A percentile compares a stretch with the other conserved stretches of the same genome.
Evolutionary conservation across 2,797 vertebrate genomes (phyloP).

Genomic region (Dipus sagitta): DNA sequence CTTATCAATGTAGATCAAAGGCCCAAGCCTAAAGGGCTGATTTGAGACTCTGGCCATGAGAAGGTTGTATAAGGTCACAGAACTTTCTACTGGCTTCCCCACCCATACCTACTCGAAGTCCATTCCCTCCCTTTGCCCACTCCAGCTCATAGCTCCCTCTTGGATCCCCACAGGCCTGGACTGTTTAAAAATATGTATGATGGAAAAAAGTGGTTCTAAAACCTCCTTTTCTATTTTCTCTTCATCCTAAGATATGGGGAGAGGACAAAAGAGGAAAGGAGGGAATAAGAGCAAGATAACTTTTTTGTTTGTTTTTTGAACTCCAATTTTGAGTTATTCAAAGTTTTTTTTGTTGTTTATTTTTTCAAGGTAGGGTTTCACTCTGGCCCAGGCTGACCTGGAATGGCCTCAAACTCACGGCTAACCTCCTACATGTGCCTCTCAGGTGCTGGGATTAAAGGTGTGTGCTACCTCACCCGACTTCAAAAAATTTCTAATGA

Average conservation of each 20-base stretch:
- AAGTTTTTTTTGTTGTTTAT: not conserved
- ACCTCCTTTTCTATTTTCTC: constrained; percentile 25
- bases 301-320: not conserved
- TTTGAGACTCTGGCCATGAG: not conserved
- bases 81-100: not conserved
- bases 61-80: constrained; percentile 36
- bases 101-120: not conserved
- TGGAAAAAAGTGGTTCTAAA: not conserved
- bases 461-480: too few relatives aligned
- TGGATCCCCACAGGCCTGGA: not conserved
- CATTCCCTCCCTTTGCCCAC: not conserved
- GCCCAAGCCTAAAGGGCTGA: not conserved
- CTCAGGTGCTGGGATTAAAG: too few relatives aligned
- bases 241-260: not conserved
- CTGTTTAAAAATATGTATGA: not conserved
- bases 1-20: not conserved
- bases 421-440: too few relatives aligned
- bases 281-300: not conserved
- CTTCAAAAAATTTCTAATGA: not conserved
- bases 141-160: not conserved
- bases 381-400: too few relatives aligned
- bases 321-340: not conserved
- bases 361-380: too few relatives aligned
- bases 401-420: too few relatives aligned
- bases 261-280: not conserved